Conservation (phyloP, 2,888 invertebrate species). For the Apomyelois bistriatella region DNA sequence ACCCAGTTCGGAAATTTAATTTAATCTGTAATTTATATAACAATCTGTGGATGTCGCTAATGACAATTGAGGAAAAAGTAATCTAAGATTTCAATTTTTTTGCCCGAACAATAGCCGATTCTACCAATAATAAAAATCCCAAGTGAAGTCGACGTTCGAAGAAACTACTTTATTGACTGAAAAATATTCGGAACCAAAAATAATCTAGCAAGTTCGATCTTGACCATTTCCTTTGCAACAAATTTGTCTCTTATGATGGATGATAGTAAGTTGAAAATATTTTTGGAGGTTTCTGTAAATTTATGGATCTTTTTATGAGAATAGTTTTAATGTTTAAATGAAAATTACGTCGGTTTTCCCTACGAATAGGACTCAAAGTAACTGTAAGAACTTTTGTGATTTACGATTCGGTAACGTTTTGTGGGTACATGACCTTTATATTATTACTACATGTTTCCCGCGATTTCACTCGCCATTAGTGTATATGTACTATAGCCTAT, state of each 20-base stretch:
- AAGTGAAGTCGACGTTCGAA: too few species aligned
- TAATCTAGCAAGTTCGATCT: background rate
- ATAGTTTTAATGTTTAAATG: conserved; percentile 5
- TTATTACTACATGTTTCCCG: too few species aligned
- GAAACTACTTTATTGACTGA: too few species aligned
- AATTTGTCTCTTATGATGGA: background rate
- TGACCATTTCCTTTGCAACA: background rate
- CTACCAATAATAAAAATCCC: too few species aligned
- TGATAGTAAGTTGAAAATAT: conserved; percentile 3
- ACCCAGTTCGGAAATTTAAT: too few species aligned
- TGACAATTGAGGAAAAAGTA: too few species aligned
- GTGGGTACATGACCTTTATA: background rate
- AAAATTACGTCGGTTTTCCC: background rate
- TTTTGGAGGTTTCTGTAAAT: background rate
- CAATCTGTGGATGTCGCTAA: too few species aligned
- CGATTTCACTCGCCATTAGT: too few species aligned
- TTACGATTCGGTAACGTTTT: background rate
- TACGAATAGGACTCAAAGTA: background rate
- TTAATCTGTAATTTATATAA: too few species aligned
- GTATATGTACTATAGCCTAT: too few species aligned
- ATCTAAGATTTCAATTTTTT: too few species aligned
- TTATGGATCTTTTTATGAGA: conserved; percentile 4
- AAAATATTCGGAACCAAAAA: background rate
- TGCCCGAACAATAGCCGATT: too few species aligned
- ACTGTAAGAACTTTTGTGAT: background rate